Percentiles rank a stretch among this genome's conserved stretches.
Conservation (phyloP, 1,140 invertebrate genomes). For the Archivesica marissinica region DNA sequence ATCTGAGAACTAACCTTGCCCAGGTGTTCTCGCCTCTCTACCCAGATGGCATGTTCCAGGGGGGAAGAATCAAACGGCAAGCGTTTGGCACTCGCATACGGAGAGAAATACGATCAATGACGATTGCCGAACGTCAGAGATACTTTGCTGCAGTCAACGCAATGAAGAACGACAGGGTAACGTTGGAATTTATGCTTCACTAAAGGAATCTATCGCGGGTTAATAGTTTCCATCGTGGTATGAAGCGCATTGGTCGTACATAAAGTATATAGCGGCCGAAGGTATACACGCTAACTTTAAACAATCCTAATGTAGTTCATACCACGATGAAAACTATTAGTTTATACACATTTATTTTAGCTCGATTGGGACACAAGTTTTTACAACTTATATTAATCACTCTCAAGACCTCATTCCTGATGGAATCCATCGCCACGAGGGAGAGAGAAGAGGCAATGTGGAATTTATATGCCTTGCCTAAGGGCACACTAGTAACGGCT, state of each 20-base stretch:
- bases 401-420: too few species aligned
- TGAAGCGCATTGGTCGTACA: background rate
- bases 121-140: background rate
- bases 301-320: too few species aligned
- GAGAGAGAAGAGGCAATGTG: too few species aligned
- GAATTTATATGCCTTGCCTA: too few species aligned
- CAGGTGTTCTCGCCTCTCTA: background rate
- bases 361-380: too few species aligned
- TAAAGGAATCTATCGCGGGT: background rate
- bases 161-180: slow-evolving; percentile 31
- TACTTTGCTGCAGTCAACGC: slow-evolving; percentile 35
- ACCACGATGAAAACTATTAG: too few species aligned
- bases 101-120: slow-evolving; percentile 35
- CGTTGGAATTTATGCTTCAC: background rate
- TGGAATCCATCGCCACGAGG: too few species aligned
- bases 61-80: slow-evolving; percentile 18
- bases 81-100: background rate
- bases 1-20: background rate
- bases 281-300: too few species aligned
- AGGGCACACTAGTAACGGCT: too few species aligned
- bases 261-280: background rate
- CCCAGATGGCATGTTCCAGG: background rate
- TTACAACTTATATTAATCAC: too few species aligned
- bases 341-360: too few species aligned
- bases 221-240: too few species aligned